Conservation (phyloP, 2,797 vertebrate genomes). For the Phalloptychus januarius region DNA sequence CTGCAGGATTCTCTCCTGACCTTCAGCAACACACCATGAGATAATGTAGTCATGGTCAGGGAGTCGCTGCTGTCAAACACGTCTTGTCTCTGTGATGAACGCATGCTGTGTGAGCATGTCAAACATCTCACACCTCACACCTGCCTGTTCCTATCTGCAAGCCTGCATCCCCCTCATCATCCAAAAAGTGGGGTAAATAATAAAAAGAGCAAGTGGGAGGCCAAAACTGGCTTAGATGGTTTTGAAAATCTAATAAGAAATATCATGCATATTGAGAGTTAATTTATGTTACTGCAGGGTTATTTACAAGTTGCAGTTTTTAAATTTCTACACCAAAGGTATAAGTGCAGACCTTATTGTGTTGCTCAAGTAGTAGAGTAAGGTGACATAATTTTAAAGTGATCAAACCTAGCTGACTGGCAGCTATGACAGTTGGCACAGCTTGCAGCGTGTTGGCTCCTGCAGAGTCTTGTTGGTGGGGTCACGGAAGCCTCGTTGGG, state of each 20-base stretch:
- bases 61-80: slow-evolving; percentile 78
- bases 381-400: slow-evolving; percentile 45
- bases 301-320: slow-evolving; percentile 27
- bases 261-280: not conserved
- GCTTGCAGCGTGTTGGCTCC: slow-evolving; percentile 62
- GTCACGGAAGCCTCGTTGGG: slow-evolving; percentile 52
- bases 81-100: slow-evolving; percentile 71
- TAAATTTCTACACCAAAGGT: slow-evolving; percentile 42
- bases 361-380: slow-evolving; percentile 26
- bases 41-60: slow-evolving; percentile 85
- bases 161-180: slow-evolving; percentile 32
- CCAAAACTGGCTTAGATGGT: slow-evolving; percentile 35
- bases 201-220: slow-evolving; percentile 30
- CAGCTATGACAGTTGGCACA: slow-evolving; percentile 66
- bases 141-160: slow-evolving; percentile 70
- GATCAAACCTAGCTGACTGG: slow-evolving; percentile 65
- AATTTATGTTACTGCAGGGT: slow-evolving; percentile 2
- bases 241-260: slow-evolving; percentile 19
- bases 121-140: slow-evolving; percentile 81
- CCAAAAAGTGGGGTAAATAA: slow-evolving; percentile 34
- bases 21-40: slow-evolving; percentile 75
- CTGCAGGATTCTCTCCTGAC: slow-evolving; percentile 65
- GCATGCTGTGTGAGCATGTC: slow-evolving; percentile 79
- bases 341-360: slow-evolving; percentile 52
- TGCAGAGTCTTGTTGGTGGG: slow-evolving; percentile 61